Evolutionary conservation across 2,797 vertebrate species (phyloP).

Genomic region (Phataginus tricuspis): DNA sequence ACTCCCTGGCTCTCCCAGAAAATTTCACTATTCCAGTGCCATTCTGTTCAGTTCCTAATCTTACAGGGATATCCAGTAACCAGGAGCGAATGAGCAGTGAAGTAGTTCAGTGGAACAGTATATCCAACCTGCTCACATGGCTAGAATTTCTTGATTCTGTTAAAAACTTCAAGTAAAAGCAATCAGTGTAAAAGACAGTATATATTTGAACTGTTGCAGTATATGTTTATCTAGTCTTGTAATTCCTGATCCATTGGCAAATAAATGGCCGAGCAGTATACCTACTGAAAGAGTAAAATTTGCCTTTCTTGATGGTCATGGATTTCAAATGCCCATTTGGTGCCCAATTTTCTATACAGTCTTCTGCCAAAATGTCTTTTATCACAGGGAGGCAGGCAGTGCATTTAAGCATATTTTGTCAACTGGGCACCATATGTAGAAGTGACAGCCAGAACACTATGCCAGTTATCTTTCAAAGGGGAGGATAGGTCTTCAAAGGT

Average conservation of each 20-base stretch:
- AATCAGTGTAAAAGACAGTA: background rate
- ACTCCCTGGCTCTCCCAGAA: background rate
- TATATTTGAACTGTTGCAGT: background rate
- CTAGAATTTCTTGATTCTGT: constrained; percentile 28
- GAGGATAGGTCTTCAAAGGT: background rate
- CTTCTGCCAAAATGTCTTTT: constrained; percentile 53
- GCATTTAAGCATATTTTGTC: constrained; percentile 54
- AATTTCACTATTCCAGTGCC: background rate
- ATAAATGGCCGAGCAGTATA: background rate
- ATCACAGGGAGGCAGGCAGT: background rate
- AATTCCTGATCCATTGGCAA: background rate
- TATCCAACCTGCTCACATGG: background rate
- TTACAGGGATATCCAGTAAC: background rate
- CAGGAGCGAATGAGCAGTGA: constrained; percentile 26
- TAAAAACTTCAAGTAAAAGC: background rate
- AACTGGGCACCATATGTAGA: background rate
- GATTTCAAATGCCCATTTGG: constrained; percentile 4
- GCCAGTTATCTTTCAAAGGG: background rate
- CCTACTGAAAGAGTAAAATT: constrained; percentile 24
- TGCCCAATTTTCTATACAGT: constrained; percentile 35
- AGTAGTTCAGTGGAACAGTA: background rate
- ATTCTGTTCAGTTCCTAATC: background rate
- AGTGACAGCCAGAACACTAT: background rate
- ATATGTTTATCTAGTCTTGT: background rate
- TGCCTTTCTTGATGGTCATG: background rate